Base-by-base conservation (phyloP, 2,888 invertebrate genomes). In the Esperia sulphurella region DNA sequence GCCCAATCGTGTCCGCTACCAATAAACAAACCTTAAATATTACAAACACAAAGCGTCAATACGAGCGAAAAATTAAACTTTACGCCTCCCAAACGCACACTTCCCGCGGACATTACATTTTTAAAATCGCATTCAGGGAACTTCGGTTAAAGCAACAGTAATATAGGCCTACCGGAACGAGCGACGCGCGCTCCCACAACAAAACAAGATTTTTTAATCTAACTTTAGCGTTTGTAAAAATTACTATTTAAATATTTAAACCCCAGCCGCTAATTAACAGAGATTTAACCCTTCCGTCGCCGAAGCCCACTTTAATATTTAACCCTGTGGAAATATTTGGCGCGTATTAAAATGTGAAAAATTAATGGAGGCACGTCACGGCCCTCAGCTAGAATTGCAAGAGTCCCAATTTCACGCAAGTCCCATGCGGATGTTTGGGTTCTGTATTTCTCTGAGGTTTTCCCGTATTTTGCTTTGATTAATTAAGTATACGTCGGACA, bases 211-310 rank as follows among this genome's bases (percentile, higher is more conserved):
- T 88, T 84, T 89, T 89, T 88, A 90, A 89, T 90, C 86, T 83
- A 90, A 89, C 88, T 90, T 89, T 84, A 80, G 80, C 88, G 84
- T 89, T 88, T 86, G 88, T 86, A 90, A 90, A 90, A 90, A 90
- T 89, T 86, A 89, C 85, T 86, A 82, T 84, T 89, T 88, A 87
- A 89, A 89, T 78, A 89, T 89, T 86, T 77, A 90, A 76, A 68
- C 72, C 75, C 52, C 67, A 68, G 81, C 83, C 80, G 71, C 86
- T 86, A 88, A 88, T 88, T 88, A 88, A 89, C 86, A 78, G 83
- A 81, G 87, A 89, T 88, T 85, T 87, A 90, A 88, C 90, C 89
- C 87, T 88, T 84, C 87, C 87, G 90, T 88, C 88, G 83, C 83
- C 79, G 80, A 79, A 78, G 76, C 76, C 61, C 76, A 68, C 73